These are phyloP conservation scores for Amphimallon solstitiale DNA, from an alignment of 2,888 invertebrate species.

Conservation along the genomic window DNA sequence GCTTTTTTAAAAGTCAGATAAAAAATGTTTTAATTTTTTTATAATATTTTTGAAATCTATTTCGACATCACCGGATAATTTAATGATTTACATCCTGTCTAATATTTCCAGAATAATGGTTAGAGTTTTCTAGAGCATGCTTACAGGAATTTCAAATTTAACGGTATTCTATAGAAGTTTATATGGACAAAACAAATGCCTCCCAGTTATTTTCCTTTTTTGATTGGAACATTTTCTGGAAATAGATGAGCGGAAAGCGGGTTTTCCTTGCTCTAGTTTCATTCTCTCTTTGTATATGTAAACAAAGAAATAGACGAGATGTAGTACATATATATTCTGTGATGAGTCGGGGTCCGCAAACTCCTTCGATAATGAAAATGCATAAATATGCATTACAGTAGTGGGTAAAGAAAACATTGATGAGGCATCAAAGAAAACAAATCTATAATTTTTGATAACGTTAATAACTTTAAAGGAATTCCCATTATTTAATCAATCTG, in stretches of 20 bases:
- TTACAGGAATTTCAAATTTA: slow-evolving; percentile 22
- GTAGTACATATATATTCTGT: slow-evolving; percentile 9
- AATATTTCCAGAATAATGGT: slow-evolving; percentile 1
- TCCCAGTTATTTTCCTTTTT: slow-evolving; percentile 23
- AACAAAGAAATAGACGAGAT: no score
- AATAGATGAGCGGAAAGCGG: slow-evolving; percentile 4
- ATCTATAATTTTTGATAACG: no score
- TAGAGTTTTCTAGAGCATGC: slow-evolving; percentile 2
- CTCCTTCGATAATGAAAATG: no score
- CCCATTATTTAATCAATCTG: no score
- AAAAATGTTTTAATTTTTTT: not conserved
- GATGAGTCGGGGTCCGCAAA: not conserved
- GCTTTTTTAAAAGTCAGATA: not conserved
- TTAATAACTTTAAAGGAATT: no score
- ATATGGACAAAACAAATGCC: slow-evolving; percentile 21
- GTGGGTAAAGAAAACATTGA: no score
- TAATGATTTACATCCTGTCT: slow-evolving; percentile 1
- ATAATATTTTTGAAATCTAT: not conserved
- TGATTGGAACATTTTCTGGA: slow-evolving; percentile 25
- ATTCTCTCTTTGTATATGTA: slow-evolving; percentile 9
- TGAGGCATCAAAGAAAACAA: no score
- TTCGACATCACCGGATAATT: no score
- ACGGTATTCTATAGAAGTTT: slow-evolving; percentile 3
- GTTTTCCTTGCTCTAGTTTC: slow-evolving; percentile 14
- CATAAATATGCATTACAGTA: no score